Conservation (phyloP, 2,797 vertebrate genomes). For the Streptopelia turtur region DNA sequence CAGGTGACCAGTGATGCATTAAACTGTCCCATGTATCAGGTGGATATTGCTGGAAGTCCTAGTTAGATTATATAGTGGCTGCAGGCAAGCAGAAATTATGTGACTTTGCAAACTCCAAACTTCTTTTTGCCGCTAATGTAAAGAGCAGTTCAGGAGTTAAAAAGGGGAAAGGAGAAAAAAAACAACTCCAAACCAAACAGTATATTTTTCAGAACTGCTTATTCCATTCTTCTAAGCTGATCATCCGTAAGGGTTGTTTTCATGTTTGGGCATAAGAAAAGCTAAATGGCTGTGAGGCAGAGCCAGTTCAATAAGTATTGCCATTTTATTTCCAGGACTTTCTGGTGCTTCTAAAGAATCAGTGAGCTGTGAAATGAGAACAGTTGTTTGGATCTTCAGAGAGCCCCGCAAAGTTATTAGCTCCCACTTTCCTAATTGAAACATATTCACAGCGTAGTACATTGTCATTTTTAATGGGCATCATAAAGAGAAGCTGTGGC, state of each 20-base stretch:
- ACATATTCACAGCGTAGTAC: background rate
- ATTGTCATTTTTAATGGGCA: background rate
- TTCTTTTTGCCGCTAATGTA: background rate
- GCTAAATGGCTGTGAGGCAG: background rate
- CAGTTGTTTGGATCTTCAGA: background rate
- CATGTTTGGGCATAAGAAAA: background rate
- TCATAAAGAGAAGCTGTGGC: background rate
- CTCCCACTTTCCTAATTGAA: background rate
- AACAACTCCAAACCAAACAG: background rate
- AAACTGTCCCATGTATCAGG: background rate
- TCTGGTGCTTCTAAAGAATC: background rate
- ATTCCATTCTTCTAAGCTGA: background rate
- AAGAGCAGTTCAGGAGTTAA: background rate
- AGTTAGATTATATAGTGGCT: background rate
- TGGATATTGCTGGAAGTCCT: background rate
- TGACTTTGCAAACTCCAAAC: background rate
- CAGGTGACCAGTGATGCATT: background rate
- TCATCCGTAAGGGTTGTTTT: background rate
- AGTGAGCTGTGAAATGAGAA: constrained; percentile 43
- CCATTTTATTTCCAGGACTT: background rate
- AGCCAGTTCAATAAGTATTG: background rate
- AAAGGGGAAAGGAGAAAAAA: accelerated
- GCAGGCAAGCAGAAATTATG: background rate
- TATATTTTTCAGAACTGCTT: background rate
- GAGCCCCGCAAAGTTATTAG: background rate